Conservation (phyloP, 2,888 invertebrate genomes). For the Spialia ferax region DNA sequence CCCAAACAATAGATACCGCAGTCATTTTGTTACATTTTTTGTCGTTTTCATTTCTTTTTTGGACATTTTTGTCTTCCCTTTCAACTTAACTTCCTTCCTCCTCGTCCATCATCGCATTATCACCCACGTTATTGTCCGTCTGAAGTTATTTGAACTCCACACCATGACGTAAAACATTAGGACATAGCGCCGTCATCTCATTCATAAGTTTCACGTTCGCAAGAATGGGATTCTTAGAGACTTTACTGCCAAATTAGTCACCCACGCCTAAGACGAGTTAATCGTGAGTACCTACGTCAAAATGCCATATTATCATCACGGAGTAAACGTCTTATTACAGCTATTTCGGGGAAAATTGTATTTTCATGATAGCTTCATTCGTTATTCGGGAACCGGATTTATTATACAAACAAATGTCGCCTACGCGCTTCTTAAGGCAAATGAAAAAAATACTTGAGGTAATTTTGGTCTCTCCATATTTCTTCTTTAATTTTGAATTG, state of each 20-base stretch:
- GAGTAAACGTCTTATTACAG: conserved; percentile 11
- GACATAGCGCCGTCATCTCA: background rate
- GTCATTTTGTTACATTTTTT: no score
- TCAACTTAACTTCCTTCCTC: background rate
- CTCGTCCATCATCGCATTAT: background rate
- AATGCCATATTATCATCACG: background rate
- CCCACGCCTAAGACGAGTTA: conserved; percentile 7
- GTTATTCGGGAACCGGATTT: conserved; percentile 28
- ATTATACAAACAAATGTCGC: conserved; percentile 30
- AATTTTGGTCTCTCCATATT: background rate
- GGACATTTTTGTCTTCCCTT: background rate
- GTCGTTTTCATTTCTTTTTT: no score
- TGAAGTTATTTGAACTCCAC: background rate
- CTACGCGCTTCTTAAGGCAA: conserved; percentile 23
- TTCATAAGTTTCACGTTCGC: conserved; percentile 6
- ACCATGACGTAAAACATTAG: conserved; percentile 24
- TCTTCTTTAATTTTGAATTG: conserved; percentile 5
- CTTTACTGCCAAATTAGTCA: conserved; percentile 27
- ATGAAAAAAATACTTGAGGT: background rate
- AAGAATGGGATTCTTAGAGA: conserved; percentile 23
- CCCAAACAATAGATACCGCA: no score
- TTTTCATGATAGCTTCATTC: conserved; percentile 23
- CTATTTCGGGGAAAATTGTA: conserved; percentile 19
- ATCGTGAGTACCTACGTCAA: conserved; percentile 6
- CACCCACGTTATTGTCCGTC: conserved; percentile 3